phyloP scores from a whole-genome alignment of 2,888 invertebrate genomes.

The Sarcophaga caerulescens region DNA sequence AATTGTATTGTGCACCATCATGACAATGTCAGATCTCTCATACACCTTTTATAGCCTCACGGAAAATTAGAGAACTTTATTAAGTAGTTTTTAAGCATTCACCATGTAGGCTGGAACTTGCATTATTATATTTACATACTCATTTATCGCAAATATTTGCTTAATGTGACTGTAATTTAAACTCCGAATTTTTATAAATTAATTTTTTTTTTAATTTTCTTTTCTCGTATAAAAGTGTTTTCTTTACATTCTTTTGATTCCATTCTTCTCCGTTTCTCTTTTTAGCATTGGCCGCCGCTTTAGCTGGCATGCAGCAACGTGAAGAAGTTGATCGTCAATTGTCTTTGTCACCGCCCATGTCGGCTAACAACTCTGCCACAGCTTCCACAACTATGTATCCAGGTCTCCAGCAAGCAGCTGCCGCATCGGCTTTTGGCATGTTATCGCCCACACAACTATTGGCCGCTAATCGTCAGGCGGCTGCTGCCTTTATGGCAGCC shows the following conservation, averaged over 20 bases:
- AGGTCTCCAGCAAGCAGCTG: slow-evolving; percentile 79
- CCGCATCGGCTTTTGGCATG: slow-evolving; percentile 80
- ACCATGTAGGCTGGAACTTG: no score
- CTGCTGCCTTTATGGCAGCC: slow-evolving; percentile 80
- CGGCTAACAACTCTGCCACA: slow-evolving; percentile 75
- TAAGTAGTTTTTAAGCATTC: no score
- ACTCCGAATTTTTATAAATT: neutral
- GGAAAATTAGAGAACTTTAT: no score
- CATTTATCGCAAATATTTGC: no score
- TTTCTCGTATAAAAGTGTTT: neutral
- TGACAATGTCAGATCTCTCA: no score
- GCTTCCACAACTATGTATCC: slow-evolving; percentile 75
- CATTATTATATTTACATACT: no score
- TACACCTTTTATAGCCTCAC: no score
- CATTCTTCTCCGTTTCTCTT: slow-evolving; percentile 19
- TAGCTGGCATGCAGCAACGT: slow-evolving; percentile 80
- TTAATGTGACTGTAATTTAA: no score
- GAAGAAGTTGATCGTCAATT: slow-evolving; percentile 78
- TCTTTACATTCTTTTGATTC: slow-evolving; percentile 30
- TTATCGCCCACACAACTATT: slow-evolving; percentile 78
- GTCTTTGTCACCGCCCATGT: slow-evolving; percentile 80
- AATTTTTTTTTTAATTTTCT: neutral
- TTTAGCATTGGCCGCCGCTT: slow-evolving; percentile 80
- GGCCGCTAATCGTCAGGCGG: slow-evolving; percentile 80
- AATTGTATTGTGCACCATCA: no score